phyloP scores from a whole-genome alignment of 2,888 invertebrate genomes.

The Scaptomyza tumidula region DNA sequence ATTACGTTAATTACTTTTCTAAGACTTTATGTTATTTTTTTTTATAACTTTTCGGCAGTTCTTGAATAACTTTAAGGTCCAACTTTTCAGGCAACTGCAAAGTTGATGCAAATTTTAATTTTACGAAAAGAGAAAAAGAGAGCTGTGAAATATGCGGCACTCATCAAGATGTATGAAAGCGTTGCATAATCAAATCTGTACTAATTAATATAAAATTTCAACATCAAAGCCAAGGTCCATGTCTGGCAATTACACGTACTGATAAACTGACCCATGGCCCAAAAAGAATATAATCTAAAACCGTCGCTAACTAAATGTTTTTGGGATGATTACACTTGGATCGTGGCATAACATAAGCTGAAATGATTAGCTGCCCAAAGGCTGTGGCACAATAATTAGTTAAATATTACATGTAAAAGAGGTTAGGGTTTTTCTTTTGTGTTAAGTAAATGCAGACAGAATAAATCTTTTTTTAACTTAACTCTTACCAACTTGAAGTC shows the following conservation, averaged over 20 bases:
- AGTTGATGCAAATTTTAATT: not conserved
- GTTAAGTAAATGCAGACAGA: too few species aligned
- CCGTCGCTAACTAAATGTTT: constrained; percentile 3
- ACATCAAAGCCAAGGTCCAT: constrained; percentile 31
- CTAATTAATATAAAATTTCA: constrained; percentile 47
- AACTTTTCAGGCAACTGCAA: constrained; percentile 12
- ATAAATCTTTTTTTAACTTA: too few species aligned
- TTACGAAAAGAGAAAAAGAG: not conserved
- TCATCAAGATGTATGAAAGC: constrained; percentile 23
- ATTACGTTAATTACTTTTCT: constrained; percentile 57
- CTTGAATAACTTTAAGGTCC: constrained; percentile 9
- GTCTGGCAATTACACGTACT: not conserved
- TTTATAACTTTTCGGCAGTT: constrained; percentile 2
- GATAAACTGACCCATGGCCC: not conserved
- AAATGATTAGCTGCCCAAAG: not conserved
- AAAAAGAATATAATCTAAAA: not conserved
- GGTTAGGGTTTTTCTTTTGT: not conserved
- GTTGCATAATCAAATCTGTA: constrained; percentile 45
- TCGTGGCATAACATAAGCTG: not conserved
- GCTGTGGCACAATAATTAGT: not conserved
- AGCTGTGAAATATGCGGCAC: not conserved
- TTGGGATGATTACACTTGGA: constrained; percentile 12
- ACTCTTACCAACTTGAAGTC: too few species aligned
- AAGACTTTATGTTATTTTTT: not conserved
- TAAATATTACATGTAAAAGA: not conserved